Percentiles rank a stretch among this genome's conserved stretches.
phyloP scores from a whole-genome alignment of 2,113 vertebrate genomes.

The Rhynchomys soricoides region DNA sequence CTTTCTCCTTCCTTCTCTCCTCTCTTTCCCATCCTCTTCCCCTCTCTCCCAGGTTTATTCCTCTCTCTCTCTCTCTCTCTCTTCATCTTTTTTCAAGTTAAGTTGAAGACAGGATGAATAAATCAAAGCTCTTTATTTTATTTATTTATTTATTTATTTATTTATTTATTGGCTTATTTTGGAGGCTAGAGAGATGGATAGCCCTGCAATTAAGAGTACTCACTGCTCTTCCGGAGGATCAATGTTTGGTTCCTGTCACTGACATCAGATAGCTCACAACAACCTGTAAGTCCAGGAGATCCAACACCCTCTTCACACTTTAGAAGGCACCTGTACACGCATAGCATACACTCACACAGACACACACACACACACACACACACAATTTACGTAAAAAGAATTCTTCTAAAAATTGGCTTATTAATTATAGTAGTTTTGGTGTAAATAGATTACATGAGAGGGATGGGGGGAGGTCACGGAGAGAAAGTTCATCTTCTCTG shows the following conservation, averaged over 20 bases:
- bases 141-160: too few relatives aligned
- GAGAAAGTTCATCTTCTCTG: neutral
- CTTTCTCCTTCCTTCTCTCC: neutral
- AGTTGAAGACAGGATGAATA: conserved; percentile 70
- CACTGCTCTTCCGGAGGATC: neutral
- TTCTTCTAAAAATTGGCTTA: conserved; percentile 41
- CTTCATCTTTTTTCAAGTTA: neutral
- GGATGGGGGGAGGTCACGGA: neutral
- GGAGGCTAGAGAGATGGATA: neutral
- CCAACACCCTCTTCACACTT: neutral
- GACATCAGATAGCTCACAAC: neutral
- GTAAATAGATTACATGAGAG: conserved; percentile 41
- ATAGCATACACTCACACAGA: neutral
- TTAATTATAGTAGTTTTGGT: conserved; percentile 71
- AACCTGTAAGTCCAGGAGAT: too few relatives aligned
- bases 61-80: neutral
- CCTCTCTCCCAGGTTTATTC: neutral
- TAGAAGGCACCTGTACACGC: neutral
- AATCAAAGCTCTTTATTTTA: conserved; percentile 61
- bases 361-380: neutral
- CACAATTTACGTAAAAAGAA: neutral
- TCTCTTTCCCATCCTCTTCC: neutral
- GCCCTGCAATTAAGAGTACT: too few relatives aligned
- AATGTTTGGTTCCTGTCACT: neutral
- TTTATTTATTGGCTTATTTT: conserved; percentile 12